Evolutionary conservation across 1,140 invertebrate species (phyloP).

Genomic region (Dinoponera quadriceps): DNA sequence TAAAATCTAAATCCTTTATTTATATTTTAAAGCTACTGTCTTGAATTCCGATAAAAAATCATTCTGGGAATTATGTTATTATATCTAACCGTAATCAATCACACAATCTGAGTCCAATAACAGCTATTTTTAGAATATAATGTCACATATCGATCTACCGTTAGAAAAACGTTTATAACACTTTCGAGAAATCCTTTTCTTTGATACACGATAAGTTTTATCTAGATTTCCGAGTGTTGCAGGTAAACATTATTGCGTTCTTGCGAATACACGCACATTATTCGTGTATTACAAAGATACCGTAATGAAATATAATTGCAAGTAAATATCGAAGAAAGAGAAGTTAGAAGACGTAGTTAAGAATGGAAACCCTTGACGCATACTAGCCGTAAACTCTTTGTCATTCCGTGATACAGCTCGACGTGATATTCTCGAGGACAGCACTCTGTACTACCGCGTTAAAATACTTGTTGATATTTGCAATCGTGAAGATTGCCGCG

Average conservation of each 20-base stretch:
- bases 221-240: neutral
- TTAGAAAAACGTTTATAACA: no score
- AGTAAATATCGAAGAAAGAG: no score
- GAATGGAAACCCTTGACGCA: no score
- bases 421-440: neutral
- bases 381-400: neutral
- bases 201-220: neutral
- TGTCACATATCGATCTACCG: neutral
- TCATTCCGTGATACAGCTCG: neutral
- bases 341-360: no score
- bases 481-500: neutral
- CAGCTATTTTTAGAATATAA: conserved; percentile 13
- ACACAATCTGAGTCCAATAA: neutral
- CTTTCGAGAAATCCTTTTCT: neutral
- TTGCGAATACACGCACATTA: neutral
- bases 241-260: no score
- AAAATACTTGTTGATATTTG: neutral
- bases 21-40: neutral
- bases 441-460: neutral
- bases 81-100: neutral
- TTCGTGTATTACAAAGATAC: no score
- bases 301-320: no score
- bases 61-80: conserved; percentile 13
- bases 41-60: conserved; percentile 4
- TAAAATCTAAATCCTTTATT: conserved; percentile 1